Base-by-base conservation (phyloP, 1,140 invertebrate species). In the Musca domestica region DNA sequence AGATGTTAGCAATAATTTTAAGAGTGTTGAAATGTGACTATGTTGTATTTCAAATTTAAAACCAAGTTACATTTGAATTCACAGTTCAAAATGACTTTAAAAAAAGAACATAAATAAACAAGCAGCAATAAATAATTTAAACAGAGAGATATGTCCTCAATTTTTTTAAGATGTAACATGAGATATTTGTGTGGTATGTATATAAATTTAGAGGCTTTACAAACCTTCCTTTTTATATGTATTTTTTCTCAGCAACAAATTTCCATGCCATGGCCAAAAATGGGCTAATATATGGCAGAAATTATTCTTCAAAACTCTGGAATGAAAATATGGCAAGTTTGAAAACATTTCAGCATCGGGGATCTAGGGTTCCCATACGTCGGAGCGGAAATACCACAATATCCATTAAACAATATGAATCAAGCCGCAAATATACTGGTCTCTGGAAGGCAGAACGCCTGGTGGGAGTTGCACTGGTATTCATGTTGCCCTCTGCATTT, bases 391-490 rank as follows among this genome's bases (percentile, higher is more conserved):
- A 41, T 41, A 58, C 23, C 4, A n/a, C 25, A 30, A 27, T 58
- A 30, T 17, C 56, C 2, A 61, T 61, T 41, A 34, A 34, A 19
- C n/a, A 41, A 61, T 61, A 61, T 61, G n/a, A 61, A 61, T 34
- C 56, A 17, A 61, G 56, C 20, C 56, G 56, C 14, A 61, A 61
- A 34, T 61, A 41, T 61, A 34, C 17, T 12, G 15, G 27, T n/a
- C 17, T 25, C 6, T 61, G 56, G 56, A 61, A 34, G 20, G 12
- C 34, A 7, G 56, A 61, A 61, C 56, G 56, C 20, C 19, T 61
- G 0, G 10, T 61, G 5, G 27, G 56, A 2, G 17, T n/a, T n/a
- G 9, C 56, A 17, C n/a, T 61, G 2, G 5, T 20, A 15, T 34
- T 61, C 14, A 7, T 34, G n/a, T 19, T 61, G 20, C 56, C 56